Evolutionary conservation across 1,140 invertebrate species (phyloP).

Genomic region (Ceratosolen solmsi): DNA sequence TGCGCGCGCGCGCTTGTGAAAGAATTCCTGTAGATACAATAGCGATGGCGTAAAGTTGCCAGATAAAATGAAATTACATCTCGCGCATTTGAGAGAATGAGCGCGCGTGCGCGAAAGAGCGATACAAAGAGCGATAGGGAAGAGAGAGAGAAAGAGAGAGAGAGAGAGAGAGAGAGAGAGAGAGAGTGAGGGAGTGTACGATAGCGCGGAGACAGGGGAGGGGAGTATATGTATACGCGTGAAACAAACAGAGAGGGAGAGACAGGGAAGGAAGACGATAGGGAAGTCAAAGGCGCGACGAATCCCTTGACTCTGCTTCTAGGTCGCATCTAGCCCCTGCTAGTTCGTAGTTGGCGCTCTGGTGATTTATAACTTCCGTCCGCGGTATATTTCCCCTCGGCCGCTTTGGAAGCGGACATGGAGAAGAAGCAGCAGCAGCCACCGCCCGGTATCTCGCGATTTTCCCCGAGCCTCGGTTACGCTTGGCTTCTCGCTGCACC

Average conservation of each 20-base stretch:
- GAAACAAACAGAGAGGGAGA: not conserved
- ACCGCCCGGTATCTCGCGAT: not conserved
- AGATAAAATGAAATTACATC: constrained; percentile 66
- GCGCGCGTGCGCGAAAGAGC: not conserved
- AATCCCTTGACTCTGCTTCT: constrained; percentile 61
- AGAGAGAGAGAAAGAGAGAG: not conserved
- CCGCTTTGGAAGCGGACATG: not conserved
- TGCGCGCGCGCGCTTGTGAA: not conserved
- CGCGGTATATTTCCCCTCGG: constrained; percentile 57
- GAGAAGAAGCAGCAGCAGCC: constrained; percentile 22
- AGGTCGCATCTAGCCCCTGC: constrained; percentile 54
- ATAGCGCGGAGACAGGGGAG: constrained; percentile 1
- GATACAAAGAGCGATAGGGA: constrained; percentile 24
- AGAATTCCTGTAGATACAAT: constrained; percentile 21
- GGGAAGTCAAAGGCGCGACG: not conserved
- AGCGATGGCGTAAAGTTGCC: constrained; percentile 13
- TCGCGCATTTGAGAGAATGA: constrained; percentile 5
- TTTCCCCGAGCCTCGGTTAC: not conserved
- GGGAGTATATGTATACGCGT: no score
- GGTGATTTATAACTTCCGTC: constrained; percentile 66
- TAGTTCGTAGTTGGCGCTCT: constrained; percentile 32
- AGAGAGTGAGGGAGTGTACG: not conserved
- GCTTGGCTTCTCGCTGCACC: not conserved
- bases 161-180: not conserved
- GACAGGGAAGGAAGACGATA: not conserved